Percentiles rank a stretch among this genome's conserved stretches.
Conservation (phyloP, 2,797 vertebrate genomes). For the Helicolenus hilgendorfi region DNA sequence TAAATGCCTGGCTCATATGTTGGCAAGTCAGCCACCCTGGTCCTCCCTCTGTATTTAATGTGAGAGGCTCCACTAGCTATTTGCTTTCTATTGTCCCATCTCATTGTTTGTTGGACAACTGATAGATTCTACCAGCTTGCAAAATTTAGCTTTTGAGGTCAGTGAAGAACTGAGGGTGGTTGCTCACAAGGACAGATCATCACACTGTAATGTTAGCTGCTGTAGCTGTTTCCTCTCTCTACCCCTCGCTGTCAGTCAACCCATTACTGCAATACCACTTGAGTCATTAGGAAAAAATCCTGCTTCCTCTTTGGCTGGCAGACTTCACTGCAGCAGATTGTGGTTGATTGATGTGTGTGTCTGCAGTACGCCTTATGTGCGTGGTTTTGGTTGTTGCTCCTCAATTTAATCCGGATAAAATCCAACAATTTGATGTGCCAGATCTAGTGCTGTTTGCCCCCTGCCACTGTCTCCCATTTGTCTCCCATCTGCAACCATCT, state of each 20-base stretch:
- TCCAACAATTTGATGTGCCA: conserved; percentile 12
- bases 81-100: conserved; percentile 27
- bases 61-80: conserved; percentile 30
- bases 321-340: conserved; percentile 61
- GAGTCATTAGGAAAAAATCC: conserved; percentile 55
- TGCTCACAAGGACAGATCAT: conserved; percentile 60
- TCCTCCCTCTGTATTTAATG: conserved; percentile 11
- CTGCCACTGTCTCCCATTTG: neutral
- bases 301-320: conserved; percentile 67
- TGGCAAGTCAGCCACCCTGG: conserved; percentile 42
- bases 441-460: neutral
- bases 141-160: conserved; percentile 46
- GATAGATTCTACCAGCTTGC: conserved; percentile 11
- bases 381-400: neutral
- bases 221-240: conserved; percentile 49
- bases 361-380: neutral
- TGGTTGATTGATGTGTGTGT: conserved; percentile 17
- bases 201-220: conserved; percentile 63
- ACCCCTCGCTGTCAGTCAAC: conserved; percentile 37
- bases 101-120: conserved; percentile 38
- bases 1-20: conserved; percentile 56
- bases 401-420: conserved; percentile 32
- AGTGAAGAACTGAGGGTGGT: conserved; percentile 35
- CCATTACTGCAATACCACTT: conserved; percentile 52
- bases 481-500: neutral